Evolutionary conservation across 2,888 invertebrate species (phyloP).

Genomic region (Agriotes lineatus): DNA sequence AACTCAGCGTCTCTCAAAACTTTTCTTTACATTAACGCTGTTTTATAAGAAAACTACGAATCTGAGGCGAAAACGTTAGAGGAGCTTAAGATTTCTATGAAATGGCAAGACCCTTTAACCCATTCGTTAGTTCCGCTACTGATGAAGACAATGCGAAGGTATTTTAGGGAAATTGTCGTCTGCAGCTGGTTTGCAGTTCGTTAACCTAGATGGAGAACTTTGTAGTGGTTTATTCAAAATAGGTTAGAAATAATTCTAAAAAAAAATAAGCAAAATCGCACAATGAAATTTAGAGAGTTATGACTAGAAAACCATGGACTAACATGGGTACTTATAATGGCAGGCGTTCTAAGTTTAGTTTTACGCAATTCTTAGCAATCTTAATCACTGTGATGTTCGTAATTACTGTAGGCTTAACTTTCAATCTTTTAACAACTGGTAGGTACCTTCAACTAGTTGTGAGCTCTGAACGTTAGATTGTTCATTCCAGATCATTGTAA

Average conservation of each 20-base stretch:
- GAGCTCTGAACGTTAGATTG: not conserved
- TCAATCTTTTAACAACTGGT: constrained; percentile 60
- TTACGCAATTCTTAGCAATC: constrained; percentile 49
- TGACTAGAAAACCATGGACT: constrained; percentile 30
- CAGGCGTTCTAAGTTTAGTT: constrained; percentile 38
- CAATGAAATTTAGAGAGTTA: constrained; percentile 16
- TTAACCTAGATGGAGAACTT: no score
- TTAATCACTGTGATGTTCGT: constrained; percentile 52
- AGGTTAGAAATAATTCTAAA: not conserved
- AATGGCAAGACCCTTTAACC: no score
- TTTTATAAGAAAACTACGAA: no score
- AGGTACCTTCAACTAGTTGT: constrained; percentile 36
- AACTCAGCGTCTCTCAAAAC: no score
- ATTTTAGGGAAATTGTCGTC: no score
- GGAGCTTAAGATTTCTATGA: no score
- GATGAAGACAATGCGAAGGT: no score
- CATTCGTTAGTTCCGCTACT: no score
- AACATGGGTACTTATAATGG: constrained; percentile 45
- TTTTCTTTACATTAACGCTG: no score
- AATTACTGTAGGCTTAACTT: constrained; percentile 55
- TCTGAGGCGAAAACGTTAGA: no score
- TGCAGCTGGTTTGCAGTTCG: no score
- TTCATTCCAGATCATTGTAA: constrained; percentile 58
- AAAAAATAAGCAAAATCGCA: constrained; percentile 3
- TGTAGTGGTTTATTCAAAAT: not conserved